Conservation (phyloP, 2,113 vertebrate genomes). For the Cololabis saira region DNA sequence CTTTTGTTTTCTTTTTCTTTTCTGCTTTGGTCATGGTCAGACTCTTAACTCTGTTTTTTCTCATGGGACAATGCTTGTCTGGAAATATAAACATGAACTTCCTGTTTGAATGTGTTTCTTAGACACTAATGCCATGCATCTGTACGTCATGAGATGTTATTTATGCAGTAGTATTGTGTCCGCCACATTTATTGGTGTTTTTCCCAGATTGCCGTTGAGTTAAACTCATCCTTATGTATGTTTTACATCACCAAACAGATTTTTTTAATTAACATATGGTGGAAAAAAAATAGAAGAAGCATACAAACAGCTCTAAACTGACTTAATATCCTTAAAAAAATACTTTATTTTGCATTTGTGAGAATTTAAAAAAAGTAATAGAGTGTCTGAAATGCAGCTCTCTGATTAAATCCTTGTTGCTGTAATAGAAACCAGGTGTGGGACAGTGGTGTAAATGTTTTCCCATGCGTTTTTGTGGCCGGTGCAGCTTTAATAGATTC, state of each 20-base stretch:
- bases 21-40: constrained; percentile 38
- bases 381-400: constrained; percentile 49
- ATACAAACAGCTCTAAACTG: not conserved
- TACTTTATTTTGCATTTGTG: constrained; percentile 42
- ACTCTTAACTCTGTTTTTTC: constrained; percentile 27
- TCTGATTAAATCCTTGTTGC: constrained; percentile 80
- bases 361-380: constrained; percentile 6
- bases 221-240: constrained; percentile 1
- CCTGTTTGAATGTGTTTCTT: constrained; percentile 54
- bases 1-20: not conserved
- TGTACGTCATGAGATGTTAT: constrained; percentile 4
- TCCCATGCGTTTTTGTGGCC: constrained; percentile 81
- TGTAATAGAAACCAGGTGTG: constrained; percentile 87
- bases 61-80: constrained; percentile 33
- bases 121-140: constrained; percentile 24
- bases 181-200: constrained; percentile 13
- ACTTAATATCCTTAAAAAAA: constrained; percentile 43
- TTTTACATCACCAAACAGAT: constrained; percentile 24
- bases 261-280: constrained; percentile 8
- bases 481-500: constrained; percentile 60
- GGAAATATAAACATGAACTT: constrained; percentile 65
- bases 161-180: constrained; percentile 10
- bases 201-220: constrained; percentile 14
- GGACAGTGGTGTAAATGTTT: constrained; percentile 78
- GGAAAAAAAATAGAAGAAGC: not conserved